Percentiles rank a stretch among this genome's conserved stretches.
phyloP scores from a whole-genome alignment of 2,888 invertebrate genomes.

The Actias luna region DNA sequence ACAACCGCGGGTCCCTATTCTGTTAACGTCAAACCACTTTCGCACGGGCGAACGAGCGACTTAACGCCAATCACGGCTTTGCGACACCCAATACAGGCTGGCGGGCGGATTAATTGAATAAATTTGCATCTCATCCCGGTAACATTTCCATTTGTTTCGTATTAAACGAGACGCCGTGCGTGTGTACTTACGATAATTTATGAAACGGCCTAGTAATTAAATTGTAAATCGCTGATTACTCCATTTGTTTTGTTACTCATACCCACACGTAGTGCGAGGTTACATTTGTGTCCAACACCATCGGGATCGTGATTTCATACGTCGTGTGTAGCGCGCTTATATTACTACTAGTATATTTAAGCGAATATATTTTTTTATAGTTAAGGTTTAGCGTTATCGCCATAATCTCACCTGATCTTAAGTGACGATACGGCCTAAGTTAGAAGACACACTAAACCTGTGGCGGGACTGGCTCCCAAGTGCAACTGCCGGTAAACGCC shows the following conservation, averaged over 20 bases:
- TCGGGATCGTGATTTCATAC: no score
- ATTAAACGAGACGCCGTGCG: constrained; percentile 51
- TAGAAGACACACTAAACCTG: no score
- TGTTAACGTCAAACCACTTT: constrained; percentile 62
- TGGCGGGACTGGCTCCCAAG: no score
- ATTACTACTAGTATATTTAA: no score
- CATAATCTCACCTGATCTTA: no score
- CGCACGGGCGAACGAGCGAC: constrained; percentile 61
- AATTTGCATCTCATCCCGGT: constrained; percentile 73
- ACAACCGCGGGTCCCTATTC: constrained; percentile 44
- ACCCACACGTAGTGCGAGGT: no score
- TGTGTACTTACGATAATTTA: constrained; percentile 22
- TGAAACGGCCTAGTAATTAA: constrained; percentile 30
- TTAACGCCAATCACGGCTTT: constrained; percentile 75
- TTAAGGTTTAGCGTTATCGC: no score
- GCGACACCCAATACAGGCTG: constrained; percentile 74
- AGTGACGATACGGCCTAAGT: no score
- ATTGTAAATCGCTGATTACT: constrained; percentile 16
- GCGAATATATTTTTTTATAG: no score
- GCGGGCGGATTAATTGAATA: constrained; percentile 77
- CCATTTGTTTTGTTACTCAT: background rate
- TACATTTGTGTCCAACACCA: no score
- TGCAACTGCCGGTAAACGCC: no score
- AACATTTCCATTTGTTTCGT: constrained; percentile 76
- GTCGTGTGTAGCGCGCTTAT: no score